Conservation (phyloP, 2,888 invertebrate genomes). For the Parelbella ahira region DNA sequence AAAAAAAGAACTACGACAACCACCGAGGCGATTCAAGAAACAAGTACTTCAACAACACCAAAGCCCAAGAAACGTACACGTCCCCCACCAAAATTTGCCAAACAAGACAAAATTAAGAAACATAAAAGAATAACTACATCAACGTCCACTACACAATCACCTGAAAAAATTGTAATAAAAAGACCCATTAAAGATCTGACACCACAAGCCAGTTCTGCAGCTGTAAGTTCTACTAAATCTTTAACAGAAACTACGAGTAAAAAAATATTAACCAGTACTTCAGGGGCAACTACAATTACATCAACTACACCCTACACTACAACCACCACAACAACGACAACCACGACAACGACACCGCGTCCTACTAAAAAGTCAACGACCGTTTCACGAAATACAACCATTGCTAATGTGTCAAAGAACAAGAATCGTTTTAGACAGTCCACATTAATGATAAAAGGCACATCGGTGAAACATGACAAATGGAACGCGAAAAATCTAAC, state of each 20-base stretch:
- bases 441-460: slow-evolving; percentile 64
- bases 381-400: slow-evolving; percentile 26
- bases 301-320: slow-evolving; percentile 36
- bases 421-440: slow-evolving; percentile 68
- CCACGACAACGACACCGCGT: slow-evolving; percentile 36
- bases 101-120: slow-evolving; percentile 59
- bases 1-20: slow-evolving; percentile 34
- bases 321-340: slow-evolving; percentile 26
- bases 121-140: slow-evolving; percentile 60
- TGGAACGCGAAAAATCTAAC: slow-evolving; percentile 49
- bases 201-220: slow-evolving; percentile 59
- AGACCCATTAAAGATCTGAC: slow-evolving; percentile 53
- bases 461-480: slow-evolving; percentile 71
- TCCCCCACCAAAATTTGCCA: slow-evolving; percentile 58
- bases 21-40: slow-evolving; percentile 32
- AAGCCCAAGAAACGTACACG: slow-evolving; percentile 61
- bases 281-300: slow-evolving; percentile 36
- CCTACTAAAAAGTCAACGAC: slow-evolving; percentile 36
- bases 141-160: slow-evolving; percentile 35
- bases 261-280: slow-evolving; percentile 31
- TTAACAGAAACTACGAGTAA: slow-evolving; percentile 38
- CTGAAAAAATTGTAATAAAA: slow-evolving; percentile 40
- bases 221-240: slow-evolving; percentile 42
- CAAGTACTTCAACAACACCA: slow-evolving; percentile 41
- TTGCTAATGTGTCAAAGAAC: slow-evolving; percentile 42